Evolutionary conservation across 2,113 vertebrate species (phyloP).

Genomic region (Electrona antarctica): DNA sequence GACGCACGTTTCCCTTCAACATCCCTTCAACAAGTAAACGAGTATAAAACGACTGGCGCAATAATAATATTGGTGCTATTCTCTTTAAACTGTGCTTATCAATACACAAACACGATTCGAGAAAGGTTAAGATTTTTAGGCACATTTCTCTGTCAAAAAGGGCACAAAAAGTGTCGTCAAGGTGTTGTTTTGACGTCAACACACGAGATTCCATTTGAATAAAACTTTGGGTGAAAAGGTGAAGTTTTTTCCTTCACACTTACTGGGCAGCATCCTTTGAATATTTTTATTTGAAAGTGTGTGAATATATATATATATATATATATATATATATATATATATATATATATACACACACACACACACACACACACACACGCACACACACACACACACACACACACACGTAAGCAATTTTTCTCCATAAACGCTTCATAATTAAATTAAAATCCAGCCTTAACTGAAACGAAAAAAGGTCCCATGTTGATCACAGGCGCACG

Average conservation of each 20-base stretch:
- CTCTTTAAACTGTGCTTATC: conserved; percentile 44
- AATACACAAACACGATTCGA: conserved; percentile 43
- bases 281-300: conserved; percentile 28
- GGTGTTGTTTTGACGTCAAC: conserved; percentile 14
- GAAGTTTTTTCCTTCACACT: neutral
- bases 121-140: conserved; percentile 55
- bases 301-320: neutral
- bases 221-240: conserved; percentile 7
- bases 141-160: conserved; percentile 51
- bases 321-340: too few relatives aligned
- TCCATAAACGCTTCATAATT: conserved; percentile 13
- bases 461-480: conserved; percentile 30
- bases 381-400: neutral
- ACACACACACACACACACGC: too few relatives aligned
- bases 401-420: conserved; percentile 15
- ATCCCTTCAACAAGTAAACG: conserved; percentile 55
- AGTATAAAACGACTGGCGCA: conserved; percentile 53
- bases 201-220: neutral
- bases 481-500: conserved; percentile 22
- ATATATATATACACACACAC: too few relatives aligned
- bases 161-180: conserved; percentile 19
- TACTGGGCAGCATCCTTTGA: conserved; percentile 25
- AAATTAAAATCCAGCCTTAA: neutral
- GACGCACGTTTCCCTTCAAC: conserved; percentile 69
- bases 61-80: conserved; percentile 34